A percentile compares a stretch with the other conserved stretches of the same genome.
These are phyloP conservation scores for Gadopsis bispinosus DNA, from an alignment of 2,797 vertebrate genomes.

Conservation along the genomic window DNA sequence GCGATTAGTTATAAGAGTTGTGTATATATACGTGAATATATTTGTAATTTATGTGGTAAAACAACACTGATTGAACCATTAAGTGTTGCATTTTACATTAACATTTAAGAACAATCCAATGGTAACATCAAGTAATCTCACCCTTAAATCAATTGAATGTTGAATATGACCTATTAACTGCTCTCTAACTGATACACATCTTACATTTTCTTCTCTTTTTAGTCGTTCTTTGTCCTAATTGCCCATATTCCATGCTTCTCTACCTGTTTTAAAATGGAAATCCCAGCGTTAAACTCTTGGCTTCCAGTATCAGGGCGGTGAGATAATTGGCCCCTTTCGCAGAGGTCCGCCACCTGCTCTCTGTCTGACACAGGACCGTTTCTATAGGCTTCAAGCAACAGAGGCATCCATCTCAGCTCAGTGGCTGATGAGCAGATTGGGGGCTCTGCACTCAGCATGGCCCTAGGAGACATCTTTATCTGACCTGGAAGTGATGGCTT, in stretches of 20 bases:
- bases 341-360: conserved; percentile 75
- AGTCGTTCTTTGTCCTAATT: not conserved
- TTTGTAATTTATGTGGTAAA: not conserved
- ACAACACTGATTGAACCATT: not conserved
- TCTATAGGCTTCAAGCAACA: conserved; percentile 52
- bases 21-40: not conserved
- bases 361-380: conserved; percentile 41
- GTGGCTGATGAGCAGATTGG: conserved; percentile 67
- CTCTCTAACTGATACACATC: not conserved
- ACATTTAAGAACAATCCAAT: not conserved
- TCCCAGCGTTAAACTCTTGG: conserved; percentile 25
- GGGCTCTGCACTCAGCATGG: conserved; percentile 56
- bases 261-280: conserved; percentile 5
- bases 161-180: not conserved
- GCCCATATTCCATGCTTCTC: conserved; percentile 4
- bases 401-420: conserved; percentile 68
- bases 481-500: conserved; percentile 67
- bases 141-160: not conserved
- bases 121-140: not conserved
- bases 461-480: conserved; percentile 78
- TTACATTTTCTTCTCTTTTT: not conserved
- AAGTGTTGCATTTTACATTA: not conserved
- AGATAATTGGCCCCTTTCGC: conserved; percentile 55
- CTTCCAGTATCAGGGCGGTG: conserved; percentile 33
- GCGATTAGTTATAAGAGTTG: too few relatives aligned